Evolutionary conservation across 2,113 vertebrate species (phyloP).

Genomic region (Campylorhamphus procurvoides): DNA sequence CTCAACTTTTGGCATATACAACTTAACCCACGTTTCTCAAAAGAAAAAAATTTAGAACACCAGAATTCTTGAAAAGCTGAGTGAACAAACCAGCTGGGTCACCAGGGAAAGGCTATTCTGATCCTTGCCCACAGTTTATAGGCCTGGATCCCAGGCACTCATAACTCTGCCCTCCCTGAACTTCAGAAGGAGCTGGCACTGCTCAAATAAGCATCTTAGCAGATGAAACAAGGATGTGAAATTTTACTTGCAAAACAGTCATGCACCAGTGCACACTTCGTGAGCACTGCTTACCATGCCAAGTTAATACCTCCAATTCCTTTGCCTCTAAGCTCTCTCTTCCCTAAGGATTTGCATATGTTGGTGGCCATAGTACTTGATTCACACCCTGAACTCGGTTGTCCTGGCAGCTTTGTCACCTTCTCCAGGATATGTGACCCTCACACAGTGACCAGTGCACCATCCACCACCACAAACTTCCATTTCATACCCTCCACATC

Average conservation of each 20-base stretch:
- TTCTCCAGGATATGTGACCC: background rate
- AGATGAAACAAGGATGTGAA: background rate
- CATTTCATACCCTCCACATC: background rate
- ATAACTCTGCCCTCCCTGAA: background rate
- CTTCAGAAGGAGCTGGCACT: background rate
- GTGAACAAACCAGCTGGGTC: background rate
- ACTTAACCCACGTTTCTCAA: background rate
- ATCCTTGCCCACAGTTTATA: background rate
- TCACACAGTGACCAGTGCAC: background rate
- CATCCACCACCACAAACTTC: background rate
- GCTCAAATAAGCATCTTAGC: background rate
- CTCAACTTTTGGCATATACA: background rate
- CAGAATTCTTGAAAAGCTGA: background rate
- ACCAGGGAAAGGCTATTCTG: background rate
- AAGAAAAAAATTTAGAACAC: background rate
- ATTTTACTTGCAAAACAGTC: background rate
- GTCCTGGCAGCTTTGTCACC: background rate
- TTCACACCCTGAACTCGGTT: background rate
- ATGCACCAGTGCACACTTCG: background rate
- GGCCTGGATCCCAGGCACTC: background rate
- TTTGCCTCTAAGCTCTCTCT: background rate
- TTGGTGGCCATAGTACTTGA: background rate
- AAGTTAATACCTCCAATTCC: background rate
- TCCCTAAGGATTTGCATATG: background rate
- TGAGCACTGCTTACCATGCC: background rate